Evolutionary conservation across 2,113 vertebrate genomes (phyloP), one percentile per base, ranked within the genome.

Genomic region (Mirza zaza): DNA sequence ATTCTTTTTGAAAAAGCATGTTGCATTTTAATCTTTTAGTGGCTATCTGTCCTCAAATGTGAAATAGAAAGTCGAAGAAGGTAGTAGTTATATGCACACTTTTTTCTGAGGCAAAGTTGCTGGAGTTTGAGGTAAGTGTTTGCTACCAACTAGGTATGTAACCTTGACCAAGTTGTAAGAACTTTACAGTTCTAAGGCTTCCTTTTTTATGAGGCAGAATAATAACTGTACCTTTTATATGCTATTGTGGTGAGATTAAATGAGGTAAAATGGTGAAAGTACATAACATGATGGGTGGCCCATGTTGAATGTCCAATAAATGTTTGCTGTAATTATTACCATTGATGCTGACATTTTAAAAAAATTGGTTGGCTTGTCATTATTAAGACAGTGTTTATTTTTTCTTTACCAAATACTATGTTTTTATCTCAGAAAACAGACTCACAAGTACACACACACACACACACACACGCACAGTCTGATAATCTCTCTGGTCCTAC

Each of bases 21-120:
- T 7, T 89, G 14, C 29, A 67, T 87, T 85, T 96, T 94, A 68
- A 79, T 34, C 70, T 91, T 91, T 76, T 14, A 50, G 34, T 17
- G 25, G 20, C 4, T 42, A 10, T 9, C 20, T 70, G 1, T 59
- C 13, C 12, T 11, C 45, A 39, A 18, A 10, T 87, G 59, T 87
- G 67, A 95, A 79, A 79, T 45, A 81, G 25, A 14, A 91, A 75
- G 63, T n/a, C 59, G 61, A 79, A 25, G 89, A 73, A 76, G 21
- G 7, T 3, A 17, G 3, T 67, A 42, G 20, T 27, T 80, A 27
- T 8, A 27, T n/a, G 45, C 23, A 17, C 6, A 13, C 76, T 3
- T 57, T 71, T 50, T 77, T 95, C 80, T 90, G 52, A 81, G 42
- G 11, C 34, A 32, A 32, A 61, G 17, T 50, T 36, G 6, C 15